A percentile compares a stretch with the other conserved stretches of the same genome.
Evolutionary conservation across 1,140 invertebrate species (phyloP).

Genomic region (Andricus grossulariae): DNA sequence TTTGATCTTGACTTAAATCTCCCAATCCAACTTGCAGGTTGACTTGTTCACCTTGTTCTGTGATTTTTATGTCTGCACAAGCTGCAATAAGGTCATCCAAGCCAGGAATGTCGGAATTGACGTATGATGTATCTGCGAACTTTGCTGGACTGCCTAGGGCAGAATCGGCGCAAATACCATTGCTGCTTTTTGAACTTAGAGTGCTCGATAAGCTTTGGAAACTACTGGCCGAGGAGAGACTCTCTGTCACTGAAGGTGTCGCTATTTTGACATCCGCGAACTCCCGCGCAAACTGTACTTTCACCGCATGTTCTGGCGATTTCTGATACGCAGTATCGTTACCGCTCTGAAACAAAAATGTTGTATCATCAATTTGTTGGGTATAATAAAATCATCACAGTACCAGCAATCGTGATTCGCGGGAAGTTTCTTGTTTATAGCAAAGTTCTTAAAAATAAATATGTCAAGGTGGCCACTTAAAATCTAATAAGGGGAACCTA

Average conservation of each 20-base stretch:
- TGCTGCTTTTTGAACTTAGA: constrained; percentile 63
- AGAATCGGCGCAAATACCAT: constrained; percentile 56
- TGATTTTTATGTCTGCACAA: constrained; percentile 56
- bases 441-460: neutral
- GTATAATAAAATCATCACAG: neutral
- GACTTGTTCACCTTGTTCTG: neutral
- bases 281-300: constrained; percentile 63
- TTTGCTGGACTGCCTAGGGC: constrained; percentile 40
- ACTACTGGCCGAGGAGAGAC: constrained; percentile 64
- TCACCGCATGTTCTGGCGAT: constrained; percentile 60
- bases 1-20: constrained; percentile 61
- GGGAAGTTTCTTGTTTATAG: neutral
- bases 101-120: constrained; percentile 56
- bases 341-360: constrained; percentile 53
- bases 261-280: constrained; percentile 55
- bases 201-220: constrained; percentile 60
- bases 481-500: too few relatives aligned
- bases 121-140: constrained; percentile 52
- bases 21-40: constrained; percentile 25
- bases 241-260: constrained; percentile 43
- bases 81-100: constrained; percentile 62
- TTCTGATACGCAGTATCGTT: constrained; percentile 44
- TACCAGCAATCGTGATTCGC: neutral
- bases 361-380: neutral
- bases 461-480: too few relatives aligned